A percentile compares a stretch with the other conserved stretches of the same genome.
Conservation (phyloP, 2,888 invertebrate species). For the Orthonychiurus folsomi region DNA sequence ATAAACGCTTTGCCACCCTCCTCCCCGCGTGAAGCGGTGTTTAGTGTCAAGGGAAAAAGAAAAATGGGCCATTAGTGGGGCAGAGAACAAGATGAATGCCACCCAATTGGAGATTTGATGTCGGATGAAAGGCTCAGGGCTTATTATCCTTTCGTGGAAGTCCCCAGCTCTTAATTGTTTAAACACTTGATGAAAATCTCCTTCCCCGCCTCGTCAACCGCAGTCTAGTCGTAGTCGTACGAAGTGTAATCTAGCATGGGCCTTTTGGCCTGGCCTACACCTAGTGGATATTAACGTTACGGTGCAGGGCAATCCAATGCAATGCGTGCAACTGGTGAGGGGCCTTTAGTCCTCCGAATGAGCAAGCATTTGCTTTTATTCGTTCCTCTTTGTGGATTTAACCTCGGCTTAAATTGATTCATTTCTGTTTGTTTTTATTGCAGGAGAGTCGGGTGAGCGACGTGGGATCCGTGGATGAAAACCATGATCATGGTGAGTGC, state of each 20-base stretch:
- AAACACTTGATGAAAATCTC: constrained; percentile 1
- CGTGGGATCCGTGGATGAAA: constrained; percentile 8
- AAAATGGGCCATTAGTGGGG: constrained; percentile 13
- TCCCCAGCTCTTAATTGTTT: neutral
- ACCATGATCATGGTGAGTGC: constrained; percentile 6
- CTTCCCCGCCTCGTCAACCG: neutral
- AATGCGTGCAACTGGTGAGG: no score
- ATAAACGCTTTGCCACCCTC: neutral
- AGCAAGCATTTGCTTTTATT: neutral
- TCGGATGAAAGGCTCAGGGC: neutral
- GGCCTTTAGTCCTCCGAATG: neutral
- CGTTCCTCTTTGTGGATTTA: neutral
- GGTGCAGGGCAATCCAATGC: neutral
- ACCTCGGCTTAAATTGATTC: neutral
- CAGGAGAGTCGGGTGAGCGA: constrained; percentile 13
- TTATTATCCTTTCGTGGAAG: neutral
- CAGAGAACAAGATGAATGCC: constrained; percentile 8
- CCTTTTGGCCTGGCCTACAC: no score
- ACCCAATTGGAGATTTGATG: neutral
- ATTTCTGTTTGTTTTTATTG: constrained; percentile 9
- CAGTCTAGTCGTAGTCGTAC: no score
- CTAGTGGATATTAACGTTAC: neutral
- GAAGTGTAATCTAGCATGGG: no score
- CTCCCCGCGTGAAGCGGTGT: neutral
- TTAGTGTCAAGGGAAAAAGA: constrained; percentile 10